Conservation (phyloP, 30 jellyfish, hydroid and myxozoan species). For the Sanderia malayensis region DNA sequence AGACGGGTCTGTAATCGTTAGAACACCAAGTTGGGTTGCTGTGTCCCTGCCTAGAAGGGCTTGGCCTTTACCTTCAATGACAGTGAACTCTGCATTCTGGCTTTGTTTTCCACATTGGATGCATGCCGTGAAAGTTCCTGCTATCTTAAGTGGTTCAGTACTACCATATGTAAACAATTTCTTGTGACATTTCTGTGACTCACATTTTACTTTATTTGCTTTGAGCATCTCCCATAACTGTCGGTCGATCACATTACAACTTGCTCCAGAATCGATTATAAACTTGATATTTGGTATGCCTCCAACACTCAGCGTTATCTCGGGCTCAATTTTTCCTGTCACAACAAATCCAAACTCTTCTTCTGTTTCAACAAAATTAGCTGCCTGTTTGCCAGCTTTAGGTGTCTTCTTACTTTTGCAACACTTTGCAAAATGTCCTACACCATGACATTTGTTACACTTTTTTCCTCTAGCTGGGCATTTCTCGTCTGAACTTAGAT, state of each 20-base stretch:
- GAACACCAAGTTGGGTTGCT: constrained; percentile 20
- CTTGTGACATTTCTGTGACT: constrained; percentile 19
- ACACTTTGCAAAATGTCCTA: constrained; percentile 1
- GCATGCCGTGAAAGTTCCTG: constrained; percentile 38
- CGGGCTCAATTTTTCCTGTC: constrained; percentile 19
- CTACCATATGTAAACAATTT: constrained; percentile 41
- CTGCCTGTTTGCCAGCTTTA: constrained; percentile 8
- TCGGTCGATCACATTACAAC: constrained; percentile 46
- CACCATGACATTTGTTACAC: neutral
- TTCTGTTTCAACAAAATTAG: constrained; percentile 32
- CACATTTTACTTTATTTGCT: constrained; percentile 32
- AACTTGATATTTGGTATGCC: constrained; percentile 25
- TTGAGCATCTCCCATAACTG: constrained; percentile 43
- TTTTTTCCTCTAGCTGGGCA: neutral
- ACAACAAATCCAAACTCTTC: constrained; percentile 26
- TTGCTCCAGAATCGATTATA: constrained; percentile 52
- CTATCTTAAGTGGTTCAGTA: constrained; percentile 38
- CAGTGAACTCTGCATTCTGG: constrained; percentile 30
- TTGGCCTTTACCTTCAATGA: constrained; percentile 48
- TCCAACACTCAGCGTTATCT: constrained; percentile 19
- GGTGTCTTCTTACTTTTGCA: constrained; percentile 29
- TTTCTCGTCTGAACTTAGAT: no score
- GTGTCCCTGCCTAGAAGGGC: constrained; percentile 50
- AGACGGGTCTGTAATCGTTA: constrained; percentile 24
- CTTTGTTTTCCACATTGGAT: constrained; percentile 1